Evolutionary conservation across 2,113 vertebrate genomes (phyloP).

Genomic region (Melanotaenia duboulayi): DNA sequence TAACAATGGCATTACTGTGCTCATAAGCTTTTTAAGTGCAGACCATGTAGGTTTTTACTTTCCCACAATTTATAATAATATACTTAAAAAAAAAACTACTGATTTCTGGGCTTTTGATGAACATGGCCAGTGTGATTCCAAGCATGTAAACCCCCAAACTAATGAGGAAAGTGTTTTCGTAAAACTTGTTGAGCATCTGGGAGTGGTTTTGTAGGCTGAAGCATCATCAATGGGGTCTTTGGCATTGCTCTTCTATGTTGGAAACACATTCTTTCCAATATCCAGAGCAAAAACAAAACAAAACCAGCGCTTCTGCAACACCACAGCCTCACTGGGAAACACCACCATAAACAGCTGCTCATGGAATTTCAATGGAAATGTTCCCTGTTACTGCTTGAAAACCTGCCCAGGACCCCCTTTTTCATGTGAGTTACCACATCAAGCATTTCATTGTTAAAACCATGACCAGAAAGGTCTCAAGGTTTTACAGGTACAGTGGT

Average conservation of each 20-base stretch:
- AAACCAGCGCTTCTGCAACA: slow-evolving; percentile 69
- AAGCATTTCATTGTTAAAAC: slow-evolving; percentile 57
- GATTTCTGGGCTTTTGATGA: slow-evolving; percentile 63
- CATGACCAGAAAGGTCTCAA: slow-evolving; percentile 50
- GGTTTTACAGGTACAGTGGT: slow-evolving; percentile 64
- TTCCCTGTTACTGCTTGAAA: slow-evolving; percentile 67
- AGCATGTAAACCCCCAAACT: slow-evolving; percentile 77
- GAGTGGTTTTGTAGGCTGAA: slow-evolving; percentile 87
- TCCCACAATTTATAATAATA: slow-evolving; percentile 74
- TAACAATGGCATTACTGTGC: slow-evolving; percentile 44
- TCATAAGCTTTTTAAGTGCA: slow-evolving; percentile 42
- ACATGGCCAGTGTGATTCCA: slow-evolving; percentile 59
- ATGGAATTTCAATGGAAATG: slow-evolving; percentile 76
- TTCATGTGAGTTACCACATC: slow-evolving; percentile 53
- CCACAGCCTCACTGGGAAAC: slow-evolving; percentile 78
- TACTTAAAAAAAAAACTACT: slow-evolving; percentile 58
- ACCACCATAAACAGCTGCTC: slow-evolving; percentile 75
- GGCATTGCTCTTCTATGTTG: slow-evolving; percentile 87
- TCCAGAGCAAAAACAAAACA: slow-evolving; percentile 80
- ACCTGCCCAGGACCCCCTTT: slow-evolving; percentile 67
- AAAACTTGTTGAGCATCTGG: slow-evolving; percentile 86
- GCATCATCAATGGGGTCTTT: slow-evolving; percentile 91
- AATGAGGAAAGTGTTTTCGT: slow-evolving; percentile 79
- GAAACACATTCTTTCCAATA: slow-evolving; percentile 91
- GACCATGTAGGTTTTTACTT: slow-evolving; percentile 66